Evolutionary conservation across 2,797 vertebrate genomes (phyloP).

Genomic region (Myotis findleyi): DNA sequence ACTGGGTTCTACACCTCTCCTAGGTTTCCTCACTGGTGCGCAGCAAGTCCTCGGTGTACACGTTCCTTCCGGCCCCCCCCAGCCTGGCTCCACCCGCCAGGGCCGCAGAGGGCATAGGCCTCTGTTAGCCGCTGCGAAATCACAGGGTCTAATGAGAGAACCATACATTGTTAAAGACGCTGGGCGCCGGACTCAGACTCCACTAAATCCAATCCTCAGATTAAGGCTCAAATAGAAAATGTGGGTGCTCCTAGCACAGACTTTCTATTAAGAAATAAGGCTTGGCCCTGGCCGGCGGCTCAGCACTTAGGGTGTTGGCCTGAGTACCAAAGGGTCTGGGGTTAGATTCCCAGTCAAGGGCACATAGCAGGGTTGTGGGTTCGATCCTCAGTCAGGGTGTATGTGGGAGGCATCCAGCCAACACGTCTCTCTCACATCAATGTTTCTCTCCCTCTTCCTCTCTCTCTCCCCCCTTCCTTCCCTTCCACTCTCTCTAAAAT

Average conservation of each 20-base stretch:
- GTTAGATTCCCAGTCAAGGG: background rate
- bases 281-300: background rate
- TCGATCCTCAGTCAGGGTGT: background rate
- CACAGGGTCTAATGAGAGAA: accelerated
- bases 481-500: no score
- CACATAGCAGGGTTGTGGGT: background rate
- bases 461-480: no score
- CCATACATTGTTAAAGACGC: background rate
- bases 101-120: no score
- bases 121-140: background rate
- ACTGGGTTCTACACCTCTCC: background rate
- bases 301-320: background rate
- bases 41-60: background rate
- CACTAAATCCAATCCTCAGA: background rate
- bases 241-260: background rate
- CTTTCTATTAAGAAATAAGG: background rate
- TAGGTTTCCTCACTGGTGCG: background rate
- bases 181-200: background rate
- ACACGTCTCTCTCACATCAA: background rate
- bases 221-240: background rate
- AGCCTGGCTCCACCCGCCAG: background rate
- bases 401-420: background rate
- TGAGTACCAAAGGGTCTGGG: background rate
- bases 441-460: background rate
- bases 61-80: background rate